These are phyloP conservation scores for Cheilosia scutellata DNA, from an alignment of 2,888 invertebrate genomes.

Conservation along the genomic window DNA sequence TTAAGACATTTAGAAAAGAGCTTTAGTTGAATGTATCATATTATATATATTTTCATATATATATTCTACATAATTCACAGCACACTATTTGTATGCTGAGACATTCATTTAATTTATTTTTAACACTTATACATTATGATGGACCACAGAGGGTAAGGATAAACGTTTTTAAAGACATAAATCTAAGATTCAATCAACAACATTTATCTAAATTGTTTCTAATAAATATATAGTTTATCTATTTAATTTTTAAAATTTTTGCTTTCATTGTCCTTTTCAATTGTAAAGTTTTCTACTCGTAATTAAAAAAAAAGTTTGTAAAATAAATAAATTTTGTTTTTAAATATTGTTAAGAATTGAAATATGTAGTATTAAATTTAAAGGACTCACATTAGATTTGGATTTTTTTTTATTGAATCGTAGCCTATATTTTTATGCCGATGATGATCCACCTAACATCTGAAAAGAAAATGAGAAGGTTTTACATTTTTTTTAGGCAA, in stretches of 20 bases:
- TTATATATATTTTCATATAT: slow-evolving; percentile 38
- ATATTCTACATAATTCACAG: slow-evolving; percentile 66
- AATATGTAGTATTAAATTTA: slow-evolving; percentile 47
- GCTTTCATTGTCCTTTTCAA: slow-evolving; percentile 65
- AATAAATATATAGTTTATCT: slow-evolving; percentile 10
- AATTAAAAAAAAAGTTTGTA: slow-evolving; percentile 65
- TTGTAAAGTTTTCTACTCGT: slow-evolving; percentile 55
- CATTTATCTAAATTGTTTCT: slow-evolving; percentile 50
- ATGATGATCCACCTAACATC: slow-evolving; percentile 48
- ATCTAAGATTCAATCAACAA: slow-evolving; percentile 51
- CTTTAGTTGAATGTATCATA: slow-evolving; percentile 22
- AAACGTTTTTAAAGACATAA: slow-evolving; percentile 50
- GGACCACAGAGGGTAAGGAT: slow-evolving; percentile 42
- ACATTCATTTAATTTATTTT: slow-evolving; percentile 44
- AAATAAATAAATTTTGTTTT: slow-evolving; percentile 19
- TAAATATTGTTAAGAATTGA: slow-evolving; percentile 22
- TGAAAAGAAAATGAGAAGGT: background rate
- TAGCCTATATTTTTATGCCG: slow-evolving; percentile 13
- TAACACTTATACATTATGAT: slow-evolving; percentile 40
- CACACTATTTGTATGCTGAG: slow-evolving; percentile 21
- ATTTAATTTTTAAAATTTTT: slow-evolving; percentile 17
- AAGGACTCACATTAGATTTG: slow-evolving; percentile 58
- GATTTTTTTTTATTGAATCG: slow-evolving; percentile 47
- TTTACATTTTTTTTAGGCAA: background rate
- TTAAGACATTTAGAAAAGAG: slow-evolving; percentile 64